phyloP scores from a whole-genome alignment of 2,797 vertebrate genomes.

The Esox lucius region DNA sequence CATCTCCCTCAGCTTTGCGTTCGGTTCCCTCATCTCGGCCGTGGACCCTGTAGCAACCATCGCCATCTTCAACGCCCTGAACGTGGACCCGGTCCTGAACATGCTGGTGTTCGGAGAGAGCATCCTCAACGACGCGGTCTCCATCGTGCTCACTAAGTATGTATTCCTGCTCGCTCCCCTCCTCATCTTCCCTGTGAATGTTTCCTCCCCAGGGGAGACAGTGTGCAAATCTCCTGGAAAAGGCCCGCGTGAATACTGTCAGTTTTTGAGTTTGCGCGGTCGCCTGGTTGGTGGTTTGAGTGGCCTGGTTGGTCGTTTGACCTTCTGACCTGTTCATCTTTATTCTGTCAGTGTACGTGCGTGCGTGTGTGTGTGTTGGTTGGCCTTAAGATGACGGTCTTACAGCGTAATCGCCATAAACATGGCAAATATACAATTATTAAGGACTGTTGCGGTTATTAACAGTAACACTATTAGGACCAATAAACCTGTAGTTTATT shows the following conservation, averaged over 20 bases:
- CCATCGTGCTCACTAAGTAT: slow-evolving; percentile 98
- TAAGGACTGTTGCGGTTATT: no score
- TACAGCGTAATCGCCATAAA: no score
- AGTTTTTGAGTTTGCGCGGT: neutral
- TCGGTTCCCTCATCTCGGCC: slow-evolving; percentile 95
- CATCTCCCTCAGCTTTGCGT: slow-evolving; percentile 85
- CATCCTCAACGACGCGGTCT: slow-evolving; percentile 97
- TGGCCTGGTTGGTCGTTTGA: no score
- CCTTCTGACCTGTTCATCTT: no score
- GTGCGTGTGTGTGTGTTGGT: no score
- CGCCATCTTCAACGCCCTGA: slow-evolving; percentile 97
- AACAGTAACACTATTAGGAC: no score
- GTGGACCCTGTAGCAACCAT: slow-evolving; percentile 98
- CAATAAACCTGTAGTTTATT: no score
- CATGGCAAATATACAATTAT: no score
- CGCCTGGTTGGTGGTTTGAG: no score
- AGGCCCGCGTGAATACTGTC: neutral
- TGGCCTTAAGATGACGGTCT: no score
- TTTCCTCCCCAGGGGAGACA: neutral
- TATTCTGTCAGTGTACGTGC: no score
- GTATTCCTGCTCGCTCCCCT: slow-evolving; percentile 35
- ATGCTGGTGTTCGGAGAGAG: slow-evolving; percentile 99
- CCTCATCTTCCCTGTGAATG: neutral
- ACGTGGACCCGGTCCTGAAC: slow-evolving; percentile 97
- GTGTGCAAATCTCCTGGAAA: neutral